Evolutionary conservation across 2,113 vertebrate genomes (phyloP).

Genomic region (Anguilla rostrata): DNA sequence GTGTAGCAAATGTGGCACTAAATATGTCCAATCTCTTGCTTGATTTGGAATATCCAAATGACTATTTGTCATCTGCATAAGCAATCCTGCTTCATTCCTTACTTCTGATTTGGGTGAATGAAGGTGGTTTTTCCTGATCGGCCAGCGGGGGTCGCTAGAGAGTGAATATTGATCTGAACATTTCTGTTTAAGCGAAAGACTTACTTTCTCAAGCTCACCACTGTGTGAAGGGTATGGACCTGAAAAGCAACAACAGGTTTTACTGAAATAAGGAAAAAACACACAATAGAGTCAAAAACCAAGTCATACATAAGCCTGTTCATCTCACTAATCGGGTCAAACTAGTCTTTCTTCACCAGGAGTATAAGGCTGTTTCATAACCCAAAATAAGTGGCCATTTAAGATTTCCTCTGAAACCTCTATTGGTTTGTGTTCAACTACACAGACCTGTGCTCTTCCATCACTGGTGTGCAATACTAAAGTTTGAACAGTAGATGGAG

Average conservation of each 20-base stretch:
- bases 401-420: not conserved
- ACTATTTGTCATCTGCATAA: too few species aligned
- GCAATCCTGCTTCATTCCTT: too few species aligned
- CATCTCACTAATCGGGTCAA: not conserved
- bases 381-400: not conserved
- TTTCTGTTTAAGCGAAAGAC: constrained; percentile 37
- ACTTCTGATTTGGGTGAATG: too few species aligned
- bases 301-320: not conserved
- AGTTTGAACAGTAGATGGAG: constrained; percentile 71
- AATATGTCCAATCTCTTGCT: too few species aligned
- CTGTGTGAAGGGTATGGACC: constrained; percentile 68
- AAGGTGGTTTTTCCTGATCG: too few species aligned
- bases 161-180: not conserved
- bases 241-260: constrained; percentile 49
- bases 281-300: not conserved
- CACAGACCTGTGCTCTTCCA: not conserved
- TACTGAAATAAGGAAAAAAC: constrained; percentile 24
- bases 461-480: constrained; percentile 52
- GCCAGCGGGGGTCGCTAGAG: too few species aligned
- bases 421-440: not conserved
- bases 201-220: constrained; percentile 74
- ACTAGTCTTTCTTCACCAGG: not conserved
- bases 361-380: not conserved
- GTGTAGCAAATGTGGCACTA: too few species aligned
- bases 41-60: too few species aligned